These are phyloP conservation scores for Drosophila fuyamai DNA, from an alignment of 1,140 invertebrate genomes.

Conservation along the genomic window DNA sequence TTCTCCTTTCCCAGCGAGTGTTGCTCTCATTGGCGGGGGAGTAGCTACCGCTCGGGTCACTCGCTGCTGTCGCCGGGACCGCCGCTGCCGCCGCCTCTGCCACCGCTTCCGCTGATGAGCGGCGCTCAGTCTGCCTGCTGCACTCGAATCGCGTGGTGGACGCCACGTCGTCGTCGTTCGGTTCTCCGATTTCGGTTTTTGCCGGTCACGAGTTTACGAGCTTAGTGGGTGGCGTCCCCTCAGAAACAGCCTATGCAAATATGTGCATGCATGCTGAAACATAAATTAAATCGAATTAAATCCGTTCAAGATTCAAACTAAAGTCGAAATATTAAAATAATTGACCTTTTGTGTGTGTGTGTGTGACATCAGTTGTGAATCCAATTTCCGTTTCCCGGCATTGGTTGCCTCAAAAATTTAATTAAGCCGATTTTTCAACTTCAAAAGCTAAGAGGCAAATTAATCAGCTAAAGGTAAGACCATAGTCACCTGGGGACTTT, in stretches of 20 bases:
- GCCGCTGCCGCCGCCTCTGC: constrained; percentile 46
- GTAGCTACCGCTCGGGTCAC: constrained; percentile 39
- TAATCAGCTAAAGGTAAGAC: constrained; percentile 30
- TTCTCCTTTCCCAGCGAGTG: constrained; percentile 17
- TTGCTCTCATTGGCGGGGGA: constrained; percentile 55
- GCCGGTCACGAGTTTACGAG: constrained; percentile 57
- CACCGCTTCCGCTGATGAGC: constrained; percentile 16
- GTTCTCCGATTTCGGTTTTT: constrained; percentile 54
- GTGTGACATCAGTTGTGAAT: constrained; percentile 43
- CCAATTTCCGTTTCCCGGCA: constrained; percentile 56
- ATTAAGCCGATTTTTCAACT: constrained; percentile 20
- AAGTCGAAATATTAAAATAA: constrained; percentile 64
- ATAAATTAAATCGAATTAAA: constrained; percentile 77
- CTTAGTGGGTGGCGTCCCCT: constrained; percentile 33
- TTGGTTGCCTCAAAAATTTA: constrained; percentile 26
- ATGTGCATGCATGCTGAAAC: constrained; percentile 52
- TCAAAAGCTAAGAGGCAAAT: background rate
- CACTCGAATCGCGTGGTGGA: constrained; percentile 68
- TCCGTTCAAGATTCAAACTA: constrained; percentile 54
- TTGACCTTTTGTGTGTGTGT: constrained; percentile 18
- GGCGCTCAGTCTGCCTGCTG: constrained; percentile 28
- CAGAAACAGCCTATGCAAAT: constrained; percentile 55
- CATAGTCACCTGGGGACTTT: background rate
- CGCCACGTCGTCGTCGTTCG: constrained; percentile 35
- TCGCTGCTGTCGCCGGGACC: constrained; percentile 43